These are phyloP conservation scores for Uloborus diversus DNA, from an alignment of 1,140 invertebrate species.

Conservation along the genomic window DNA sequence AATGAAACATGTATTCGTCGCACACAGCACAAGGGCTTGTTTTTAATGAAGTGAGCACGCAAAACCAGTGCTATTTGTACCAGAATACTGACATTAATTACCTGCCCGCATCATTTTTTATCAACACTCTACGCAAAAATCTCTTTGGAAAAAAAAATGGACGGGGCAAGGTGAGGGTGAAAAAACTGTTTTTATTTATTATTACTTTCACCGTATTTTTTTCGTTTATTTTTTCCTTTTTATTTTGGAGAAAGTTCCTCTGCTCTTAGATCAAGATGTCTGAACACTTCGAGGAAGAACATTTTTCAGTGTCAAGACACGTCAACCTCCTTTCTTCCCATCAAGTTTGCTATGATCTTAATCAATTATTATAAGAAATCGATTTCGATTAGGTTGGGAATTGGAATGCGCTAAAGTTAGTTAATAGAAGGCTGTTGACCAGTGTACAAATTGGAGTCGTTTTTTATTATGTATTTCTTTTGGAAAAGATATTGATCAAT, in stretches of 20 bases:
- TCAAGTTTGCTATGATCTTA: not conserved
- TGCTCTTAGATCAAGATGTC: not conserved
- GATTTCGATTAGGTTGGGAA: conserved; percentile 1
- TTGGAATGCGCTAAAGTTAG: no score
- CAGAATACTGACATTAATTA: conserved; percentile 54
- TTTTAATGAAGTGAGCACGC: conserved; percentile 54
- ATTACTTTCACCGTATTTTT: not conserved
- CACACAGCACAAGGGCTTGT: conserved; percentile 28
- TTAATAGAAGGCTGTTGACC: no score
- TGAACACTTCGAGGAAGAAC: not conserved
- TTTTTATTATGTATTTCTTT: no score
- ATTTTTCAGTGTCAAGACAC: conserved; percentile 12
- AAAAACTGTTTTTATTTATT: conserved; percentile 11
- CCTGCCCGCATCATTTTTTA: conserved; percentile 47
- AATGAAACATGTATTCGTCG: conserved; percentile 27
- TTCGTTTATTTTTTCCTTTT: conserved; percentile 13
- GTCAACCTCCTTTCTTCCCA: not conserved
- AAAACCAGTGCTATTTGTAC: conserved; percentile 45
- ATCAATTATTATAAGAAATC: conserved; percentile 7
- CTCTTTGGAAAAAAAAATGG: conserved; percentile 30
- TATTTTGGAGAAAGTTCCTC: no score
- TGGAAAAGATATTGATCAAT: no score
- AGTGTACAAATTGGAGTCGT: no score
- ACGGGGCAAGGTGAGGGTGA: conserved; percentile 4
- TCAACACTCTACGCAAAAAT: conserved; percentile 13